Conservation (phyloP, 2,113 vertebrate genomes). For the Pseudonaja textilis region DNA sequence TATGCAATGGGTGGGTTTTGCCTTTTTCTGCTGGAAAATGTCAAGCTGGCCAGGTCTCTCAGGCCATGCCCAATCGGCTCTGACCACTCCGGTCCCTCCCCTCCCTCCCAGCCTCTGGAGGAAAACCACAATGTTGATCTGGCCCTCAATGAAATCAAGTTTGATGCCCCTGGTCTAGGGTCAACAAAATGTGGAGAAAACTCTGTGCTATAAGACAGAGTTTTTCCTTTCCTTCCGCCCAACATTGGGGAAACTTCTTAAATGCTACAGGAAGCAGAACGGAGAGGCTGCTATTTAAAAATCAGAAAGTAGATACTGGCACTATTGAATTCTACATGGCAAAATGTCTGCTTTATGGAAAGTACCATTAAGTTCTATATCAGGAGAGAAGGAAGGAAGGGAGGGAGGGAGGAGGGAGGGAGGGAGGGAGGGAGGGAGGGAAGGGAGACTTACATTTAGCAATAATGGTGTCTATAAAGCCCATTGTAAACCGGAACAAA, state of each 20-base stretch:
- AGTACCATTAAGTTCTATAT: background rate
- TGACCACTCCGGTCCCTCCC: no score
- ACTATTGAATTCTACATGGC: background rate
- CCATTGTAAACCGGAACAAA: conserved; percentile 97
- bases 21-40: background rate
- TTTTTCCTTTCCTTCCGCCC: background rate
- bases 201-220: no score
- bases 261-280: background rate
- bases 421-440: background rate
- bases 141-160: no score
- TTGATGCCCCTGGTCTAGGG: no score
- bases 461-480: conserved; percentile 93
- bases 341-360: background rate
- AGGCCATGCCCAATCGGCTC: no score
- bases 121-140: no score
- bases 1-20: background rate
- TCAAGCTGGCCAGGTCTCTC: no score
- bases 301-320: background rate
- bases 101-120: no score
- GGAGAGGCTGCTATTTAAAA: background rate
- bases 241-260: background rate
- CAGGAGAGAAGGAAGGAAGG: background rate
- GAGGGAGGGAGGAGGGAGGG: background rate
- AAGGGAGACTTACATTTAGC: conserved; percentile 92
- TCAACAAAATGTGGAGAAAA: background rate